These are phyloP conservation scores for Drosophila paranaensis DNA, from an alignment of 2,888 invertebrate species.

Conservation along the genomic window DNA sequence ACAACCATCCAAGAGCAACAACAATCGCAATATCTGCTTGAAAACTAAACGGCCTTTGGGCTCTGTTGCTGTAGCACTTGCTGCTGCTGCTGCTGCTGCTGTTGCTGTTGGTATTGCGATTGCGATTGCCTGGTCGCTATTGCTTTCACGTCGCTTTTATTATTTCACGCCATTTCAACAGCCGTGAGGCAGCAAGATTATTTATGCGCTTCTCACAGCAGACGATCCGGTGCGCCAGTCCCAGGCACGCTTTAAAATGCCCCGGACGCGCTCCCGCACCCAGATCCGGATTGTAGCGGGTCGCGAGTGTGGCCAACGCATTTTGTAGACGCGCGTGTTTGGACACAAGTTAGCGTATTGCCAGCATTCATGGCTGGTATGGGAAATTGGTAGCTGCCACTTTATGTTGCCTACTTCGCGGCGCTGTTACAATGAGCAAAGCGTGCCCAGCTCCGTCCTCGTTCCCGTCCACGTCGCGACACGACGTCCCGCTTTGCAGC, in stretches of 20 bases:
- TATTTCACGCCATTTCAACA: slow-evolving; percentile 80
- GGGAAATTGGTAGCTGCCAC: slow-evolving; percentile 49
- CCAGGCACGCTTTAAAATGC: slow-evolving; percentile 67
- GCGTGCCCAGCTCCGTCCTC: slow-evolving; percentile 5
- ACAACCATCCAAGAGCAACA: slow-evolving; percentile 14
- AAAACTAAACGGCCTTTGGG: slow-evolving; percentile 58
- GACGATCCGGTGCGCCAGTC: slow-evolving; percentile 36
- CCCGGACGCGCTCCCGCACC: slow-evolving; percentile 25
- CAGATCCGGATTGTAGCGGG: slow-evolving; percentile 27
- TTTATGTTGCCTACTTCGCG: slow-evolving; percentile 63
- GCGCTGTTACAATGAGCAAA: slow-evolving; percentile 52
- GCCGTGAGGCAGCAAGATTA: slow-evolving; percentile 80
- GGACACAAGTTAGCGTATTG: slow-evolving; percentile 72
- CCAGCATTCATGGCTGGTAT: slow-evolving; percentile 26
- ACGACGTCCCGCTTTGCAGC: neutral
- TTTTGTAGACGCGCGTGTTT: slow-evolving; percentile 71
- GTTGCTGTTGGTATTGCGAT: slow-evolving; percentile 42
- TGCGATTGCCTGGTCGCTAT: slow-evolving; percentile 62
- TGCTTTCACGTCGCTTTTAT: slow-evolving; percentile 78
- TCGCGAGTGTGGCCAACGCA: slow-evolving; percentile 49
- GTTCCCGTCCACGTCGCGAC: slow-evolving; percentile 1
- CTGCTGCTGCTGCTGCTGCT: slow-evolving; percentile 20
- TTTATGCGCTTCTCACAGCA: slow-evolving; percentile 69
- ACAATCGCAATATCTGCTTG: slow-evolving; percentile 26
- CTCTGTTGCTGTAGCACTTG: slow-evolving; percentile 23